phyloP scores from a whole-genome alignment of 2,888 invertebrate genomes.

The Phrixothrix hirtus region DNA sequence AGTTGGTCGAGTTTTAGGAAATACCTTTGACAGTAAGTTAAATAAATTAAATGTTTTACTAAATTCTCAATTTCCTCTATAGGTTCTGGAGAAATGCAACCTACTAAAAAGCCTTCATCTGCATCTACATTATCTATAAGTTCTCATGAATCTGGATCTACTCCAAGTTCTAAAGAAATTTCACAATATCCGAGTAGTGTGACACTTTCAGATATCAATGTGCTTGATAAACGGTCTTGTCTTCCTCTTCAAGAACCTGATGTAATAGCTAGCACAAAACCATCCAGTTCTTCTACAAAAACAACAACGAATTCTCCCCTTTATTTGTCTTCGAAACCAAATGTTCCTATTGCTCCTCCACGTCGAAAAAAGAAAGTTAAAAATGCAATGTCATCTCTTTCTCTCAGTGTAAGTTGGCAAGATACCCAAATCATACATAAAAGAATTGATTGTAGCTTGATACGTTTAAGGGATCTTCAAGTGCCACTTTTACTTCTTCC shows the following conservation, averaged over 20 bases:
- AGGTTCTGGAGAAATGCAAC: constrained; percentile 34
- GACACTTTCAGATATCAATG: constrained; percentile 43
- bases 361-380: constrained; percentile 74
- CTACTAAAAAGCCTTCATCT: constrained; percentile 45
- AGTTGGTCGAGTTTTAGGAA: constrained; percentile 78
- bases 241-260: constrained; percentile 79
- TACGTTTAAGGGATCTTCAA: constrained; percentile 41
- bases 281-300: constrained; percentile 55
- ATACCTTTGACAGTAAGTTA: constrained; percentile 46
- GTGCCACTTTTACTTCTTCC: constrained; percentile 54
- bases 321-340: constrained; percentile 37
- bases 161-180: constrained; percentile 51
- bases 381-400: constrained; percentile 37
- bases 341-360: constrained; percentile 74
- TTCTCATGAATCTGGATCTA: constrained; percentile 53
- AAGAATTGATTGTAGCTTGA: constrained; percentile 2
- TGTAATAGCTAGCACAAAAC: constrained; percentile 90
- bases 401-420: constrained; percentile 38
- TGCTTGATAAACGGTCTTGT: constrained; percentile 45
- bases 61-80: too few species aligned
- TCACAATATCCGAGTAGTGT: constrained; percentile 52
- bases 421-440: neutral
- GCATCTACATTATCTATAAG: constrained; percentile 51
- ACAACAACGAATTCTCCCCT: constrained; percentile 39
- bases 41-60: too few species aligned